These are phyloP conservation scores for Napeogenes inachia DNA, from an alignment of 2,888 invertebrate genomes.

Conservation along the genomic window DNA sequence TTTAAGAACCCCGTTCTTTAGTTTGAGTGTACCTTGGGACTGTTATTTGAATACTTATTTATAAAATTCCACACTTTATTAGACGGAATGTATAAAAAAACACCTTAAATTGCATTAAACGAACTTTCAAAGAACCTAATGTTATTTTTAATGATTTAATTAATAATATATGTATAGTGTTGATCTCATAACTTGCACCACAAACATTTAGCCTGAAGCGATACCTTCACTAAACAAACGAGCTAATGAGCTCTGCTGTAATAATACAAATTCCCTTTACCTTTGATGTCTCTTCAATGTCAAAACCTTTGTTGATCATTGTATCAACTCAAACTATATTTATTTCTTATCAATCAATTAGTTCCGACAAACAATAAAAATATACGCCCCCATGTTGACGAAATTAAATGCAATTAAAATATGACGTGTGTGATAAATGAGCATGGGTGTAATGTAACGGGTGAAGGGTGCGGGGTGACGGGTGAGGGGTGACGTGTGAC, in stretches of 20 bases:
- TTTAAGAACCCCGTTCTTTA: too few relatives aligned
- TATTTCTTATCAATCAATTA: constrained; percentile 17
- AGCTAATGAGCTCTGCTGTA: constrained; percentile 44
- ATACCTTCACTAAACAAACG: constrained; percentile 49
- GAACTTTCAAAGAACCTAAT: too few relatives aligned
- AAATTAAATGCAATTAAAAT: constrained; percentile 34
- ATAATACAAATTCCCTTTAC: constrained; percentile 32
- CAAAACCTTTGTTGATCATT: neutral
- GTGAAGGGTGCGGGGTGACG: constrained; percentile 10
- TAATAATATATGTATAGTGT: neutral
- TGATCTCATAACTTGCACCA: constrained; percentile 26
- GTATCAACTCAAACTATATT: neutral
- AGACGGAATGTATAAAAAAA: too few relatives aligned
- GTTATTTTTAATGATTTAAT: neutral
- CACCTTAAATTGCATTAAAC: too few relatives aligned
- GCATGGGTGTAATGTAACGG: constrained; percentile 9
- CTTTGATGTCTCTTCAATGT: constrained; percentile 15
- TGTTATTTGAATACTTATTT: too few relatives aligned
- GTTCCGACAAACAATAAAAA: constrained; percentile 7
- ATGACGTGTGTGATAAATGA: constrained; percentile 31
- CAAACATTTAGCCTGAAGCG: constrained; percentile 38
- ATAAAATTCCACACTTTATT: too few relatives aligned
- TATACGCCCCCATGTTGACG: constrained; percentile 13
- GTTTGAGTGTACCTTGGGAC: too few relatives aligned
- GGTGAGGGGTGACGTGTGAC: too few relatives aligned